Base-by-base conservation (phyloP, 1,140 invertebrate species). In the Eumeta japonica region DNA sequence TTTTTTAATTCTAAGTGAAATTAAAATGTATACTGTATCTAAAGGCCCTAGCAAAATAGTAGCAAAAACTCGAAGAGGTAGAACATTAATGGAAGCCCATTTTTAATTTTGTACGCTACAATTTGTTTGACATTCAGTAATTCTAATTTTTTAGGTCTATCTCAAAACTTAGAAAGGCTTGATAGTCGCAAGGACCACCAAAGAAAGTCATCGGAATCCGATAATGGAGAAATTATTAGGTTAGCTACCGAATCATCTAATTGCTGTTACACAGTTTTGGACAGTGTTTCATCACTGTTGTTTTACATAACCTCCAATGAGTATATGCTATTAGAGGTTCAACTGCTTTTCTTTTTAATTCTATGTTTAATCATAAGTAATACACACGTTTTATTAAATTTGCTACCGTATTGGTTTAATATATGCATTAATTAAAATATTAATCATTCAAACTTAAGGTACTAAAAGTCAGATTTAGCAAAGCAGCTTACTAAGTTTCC, bases 41-140 rank as follows among this genome's bases (percentile, higher is more conserved):
- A 89, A 89, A 78, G 86, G 86, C 37, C 87, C 87, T 34, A 90
- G 86, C 72, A 90, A 91, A 77, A 87, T 90, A 56, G 87, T 89
- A 46, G 86, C 87, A 33, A 90, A 91, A 81, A 86, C 88, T 47
- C 78, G 88, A 58, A 79, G 87, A 81, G 88, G 88, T 89, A 77
- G 70, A 64, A 35, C 28, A 28, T 31, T 45, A 37, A 43, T 50
- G 29, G 43, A 41, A 31, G 50, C 41, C 45, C 41, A 44, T 38
- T 27, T 45, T 33, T 43, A 36, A 46, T 46, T 50, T 48, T 36
- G 35, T 7, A 24, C n/a, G n/a, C 20, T 24, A 24, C 20, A n/a
- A 24, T 24, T 24, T 24, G n/a, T 7, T 24, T 24, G 20, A 24
- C 20, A n/a, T 24, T 24, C n/a, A 41, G 47, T 41, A 48, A 39